Evolutionary conservation across 2,113 vertebrate genomes (phyloP).

Genomic region (Ictalurus furcatus): DNA sequence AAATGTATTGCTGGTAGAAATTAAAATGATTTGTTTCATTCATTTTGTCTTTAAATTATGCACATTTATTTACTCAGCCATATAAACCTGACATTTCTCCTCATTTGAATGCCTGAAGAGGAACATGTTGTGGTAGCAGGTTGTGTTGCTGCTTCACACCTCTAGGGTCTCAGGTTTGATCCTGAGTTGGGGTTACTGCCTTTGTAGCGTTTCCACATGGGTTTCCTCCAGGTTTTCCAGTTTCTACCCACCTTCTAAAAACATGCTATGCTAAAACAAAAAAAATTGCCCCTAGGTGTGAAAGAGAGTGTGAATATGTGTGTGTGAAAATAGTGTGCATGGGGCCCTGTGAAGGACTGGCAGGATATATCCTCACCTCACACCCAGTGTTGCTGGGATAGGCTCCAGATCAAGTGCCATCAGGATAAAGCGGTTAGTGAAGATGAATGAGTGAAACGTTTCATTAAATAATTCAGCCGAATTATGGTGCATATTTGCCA

Average conservation of each 20-base stretch:
- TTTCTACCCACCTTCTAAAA: not conserved
- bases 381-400: not conserved
- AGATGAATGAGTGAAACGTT: not conserved
- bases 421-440: not conserved
- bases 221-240: not conserved
- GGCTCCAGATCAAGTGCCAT: not conserved
- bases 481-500: not conserved
- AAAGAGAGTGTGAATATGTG: not conserved
- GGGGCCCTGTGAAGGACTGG: too few relatives aligned
- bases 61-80: not conserved
- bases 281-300: not conserved
- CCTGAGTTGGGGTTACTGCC: not conserved
- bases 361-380: not conserved
- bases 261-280: not conserved
- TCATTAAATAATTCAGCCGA: not conserved
- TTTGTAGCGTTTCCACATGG: not conserved
- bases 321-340: too few relatives aligned
- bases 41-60: not conserved
- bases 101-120: not conserved
- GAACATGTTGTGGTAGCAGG: not conserved
- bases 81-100: not conserved
- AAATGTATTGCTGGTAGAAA: not conserved
- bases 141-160: slow-evolving; percentile 1
- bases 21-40: not conserved
- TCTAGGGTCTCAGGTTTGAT: not conserved